Conservation (phyloP, 2,888 invertebrate genomes). For the Julus scandinavius region DNA sequence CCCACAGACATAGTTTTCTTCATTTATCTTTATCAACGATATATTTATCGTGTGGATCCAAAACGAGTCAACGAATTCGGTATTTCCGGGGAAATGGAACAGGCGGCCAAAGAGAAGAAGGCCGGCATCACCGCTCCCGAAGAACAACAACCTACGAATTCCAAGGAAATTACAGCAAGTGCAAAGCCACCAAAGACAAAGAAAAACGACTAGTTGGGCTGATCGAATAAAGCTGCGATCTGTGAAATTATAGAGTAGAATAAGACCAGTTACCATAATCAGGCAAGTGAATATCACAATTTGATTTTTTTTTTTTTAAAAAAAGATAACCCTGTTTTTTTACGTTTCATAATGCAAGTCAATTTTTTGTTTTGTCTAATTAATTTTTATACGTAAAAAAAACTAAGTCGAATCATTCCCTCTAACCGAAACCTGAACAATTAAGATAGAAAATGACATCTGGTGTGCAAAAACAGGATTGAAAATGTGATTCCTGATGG, state of each 20-base stretch:
- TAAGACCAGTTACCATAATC: constrained; percentile 26
- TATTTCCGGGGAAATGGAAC: constrained; percentile 91
- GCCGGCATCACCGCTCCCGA: background rate
- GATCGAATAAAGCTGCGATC: background rate
- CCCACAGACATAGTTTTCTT: constrained; percentile 94
- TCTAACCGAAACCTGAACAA: background rate
- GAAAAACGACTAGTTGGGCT: constrained; percentile 50
- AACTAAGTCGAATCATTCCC: background rate
- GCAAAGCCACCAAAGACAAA: constrained; percentile 47
- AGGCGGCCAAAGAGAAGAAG: constrained; percentile 28
- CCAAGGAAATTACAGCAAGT: background rate
- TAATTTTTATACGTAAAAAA: background rate
- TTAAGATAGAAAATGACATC: background rate
- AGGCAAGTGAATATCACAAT: constrained; percentile 6
- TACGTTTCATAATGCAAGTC: constrained; percentile 9
- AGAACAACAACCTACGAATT: background rate
- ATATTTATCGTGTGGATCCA: constrained; percentile 97
- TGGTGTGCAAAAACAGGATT: background rate
- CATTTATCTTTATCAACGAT: constrained; percentile 98
- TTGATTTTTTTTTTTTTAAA: constrained; percentile 23
- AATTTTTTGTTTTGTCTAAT: background rate
- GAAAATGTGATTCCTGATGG: no score
- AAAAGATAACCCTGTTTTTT: background rate
- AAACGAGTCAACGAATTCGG: constrained; percentile 97
- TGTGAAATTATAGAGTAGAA: background rate